These are phyloP conservation scores for Eulemur rubriventer DNA, from an alignment of 2,797 vertebrate species.

Conservation along the genomic window DNA sequence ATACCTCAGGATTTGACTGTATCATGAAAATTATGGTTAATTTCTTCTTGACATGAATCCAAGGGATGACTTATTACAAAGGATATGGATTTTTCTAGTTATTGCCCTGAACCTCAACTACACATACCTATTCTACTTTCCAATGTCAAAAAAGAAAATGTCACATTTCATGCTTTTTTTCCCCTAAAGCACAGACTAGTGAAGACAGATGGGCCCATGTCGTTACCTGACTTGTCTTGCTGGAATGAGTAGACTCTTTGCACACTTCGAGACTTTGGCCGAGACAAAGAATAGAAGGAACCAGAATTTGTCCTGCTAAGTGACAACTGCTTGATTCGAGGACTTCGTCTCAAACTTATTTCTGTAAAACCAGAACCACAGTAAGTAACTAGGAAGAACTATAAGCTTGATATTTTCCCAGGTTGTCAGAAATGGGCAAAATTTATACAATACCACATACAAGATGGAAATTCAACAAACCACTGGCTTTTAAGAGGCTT, in stretches of 20 bases:
- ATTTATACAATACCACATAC: neutral
- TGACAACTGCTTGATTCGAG: conserved; percentile 91
- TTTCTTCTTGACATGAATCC: neutral
- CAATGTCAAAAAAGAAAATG: neutral
- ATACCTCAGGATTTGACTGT: neutral
- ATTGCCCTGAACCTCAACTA: neutral
- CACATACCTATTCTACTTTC: neutral
- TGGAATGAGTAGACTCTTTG: conserved; percentile 82
- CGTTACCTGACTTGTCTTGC: conserved; percentile 69
- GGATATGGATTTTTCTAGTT: neutral
- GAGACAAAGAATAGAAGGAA: conserved; percentile 88
- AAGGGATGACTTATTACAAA: neutral
- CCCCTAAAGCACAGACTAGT: neutral
- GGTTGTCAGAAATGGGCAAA: neutral
- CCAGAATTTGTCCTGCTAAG: conserved; percentile 87
- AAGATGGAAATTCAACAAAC: neutral
- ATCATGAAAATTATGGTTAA: neutral
- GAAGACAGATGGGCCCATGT: neutral
- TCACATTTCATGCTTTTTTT: neutral
- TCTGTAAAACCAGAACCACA: conserved; percentile 74
- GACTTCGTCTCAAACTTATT: conserved; percentile 92
- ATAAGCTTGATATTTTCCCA: neutral
- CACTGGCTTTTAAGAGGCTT: neutral
- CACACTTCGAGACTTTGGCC: conserved; percentile 88
- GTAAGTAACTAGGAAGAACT: neutral